These are phyloP conservation scores for Apocrypta bakeri DNA, from an alignment of 1,140 invertebrate genomes.

Conservation along the genomic window DNA sequence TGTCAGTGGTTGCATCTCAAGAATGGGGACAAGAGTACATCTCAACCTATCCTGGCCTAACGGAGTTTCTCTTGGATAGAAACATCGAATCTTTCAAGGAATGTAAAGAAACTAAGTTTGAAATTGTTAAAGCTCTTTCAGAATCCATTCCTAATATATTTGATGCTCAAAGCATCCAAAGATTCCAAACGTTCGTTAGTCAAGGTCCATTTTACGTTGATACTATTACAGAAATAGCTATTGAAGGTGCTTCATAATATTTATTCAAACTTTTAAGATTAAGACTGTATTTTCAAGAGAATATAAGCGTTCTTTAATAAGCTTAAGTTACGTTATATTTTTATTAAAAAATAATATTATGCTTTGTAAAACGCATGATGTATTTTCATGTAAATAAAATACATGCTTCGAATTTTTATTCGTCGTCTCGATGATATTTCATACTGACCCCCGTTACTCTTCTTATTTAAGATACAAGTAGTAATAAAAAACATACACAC, in stretches of 20 bases:
- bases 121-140: conserved; percentile 80
- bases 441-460: background rate
- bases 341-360: conserved; percentile 36
- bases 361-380: conserved; percentile 22
- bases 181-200: conserved; percentile 79
- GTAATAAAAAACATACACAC: background rate
- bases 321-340: conserved; percentile 29
- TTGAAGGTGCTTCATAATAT: conserved; percentile 77
- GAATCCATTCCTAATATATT: conserved; percentile 78
- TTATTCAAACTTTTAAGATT: conserved; percentile 37
- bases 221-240: conserved; percentile 80
- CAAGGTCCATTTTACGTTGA: conserved; percentile 84
- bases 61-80: conserved; percentile 85
- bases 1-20: conserved; percentile 74
- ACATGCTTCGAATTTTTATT: background rate
- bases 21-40: conserved; percentile 80
- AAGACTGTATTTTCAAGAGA: conserved; percentile 23
- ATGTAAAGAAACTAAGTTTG: conserved; percentile 84
- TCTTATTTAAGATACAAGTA: background rate
- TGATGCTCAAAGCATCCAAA: conserved; percentile 77
- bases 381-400: conserved; percentile 14
- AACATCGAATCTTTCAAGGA: conserved; percentile 81
- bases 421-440: background rate
- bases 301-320: background rate
- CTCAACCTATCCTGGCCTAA: conserved; percentile 77